These are phyloP conservation scores for Ailuropoda melanoleuca DNA, from an alignment of 2,113 vertebrate species.

Conservation along the genomic window DNA sequence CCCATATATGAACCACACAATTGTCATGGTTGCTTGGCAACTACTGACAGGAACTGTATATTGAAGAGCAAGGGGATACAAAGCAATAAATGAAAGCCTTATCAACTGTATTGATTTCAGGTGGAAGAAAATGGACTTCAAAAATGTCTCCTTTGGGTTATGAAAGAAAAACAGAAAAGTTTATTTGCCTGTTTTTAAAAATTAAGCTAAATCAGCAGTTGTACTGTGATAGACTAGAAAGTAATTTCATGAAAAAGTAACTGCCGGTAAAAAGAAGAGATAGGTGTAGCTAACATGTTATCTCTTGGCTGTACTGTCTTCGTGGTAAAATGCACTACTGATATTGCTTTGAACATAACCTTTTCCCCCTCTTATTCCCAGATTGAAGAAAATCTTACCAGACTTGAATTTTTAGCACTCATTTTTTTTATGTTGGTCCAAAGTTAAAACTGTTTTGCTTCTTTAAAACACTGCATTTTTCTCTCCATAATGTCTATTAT, in stretches of 20 bases:
- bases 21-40: constrained; percentile 58
- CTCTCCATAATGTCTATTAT: background rate
- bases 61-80: background rate
- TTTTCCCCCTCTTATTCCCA: background rate
- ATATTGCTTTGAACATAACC: background rate
- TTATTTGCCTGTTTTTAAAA: background rate
- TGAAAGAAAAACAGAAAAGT: background rate
- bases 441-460: background rate
- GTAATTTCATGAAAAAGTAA: background rate
- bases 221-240: background rate
- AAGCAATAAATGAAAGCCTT: constrained; percentile 66
- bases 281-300: background rate
- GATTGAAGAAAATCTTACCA: background rate
- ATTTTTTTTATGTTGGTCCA: background rate
- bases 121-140: background rate
- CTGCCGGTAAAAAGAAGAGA: background rate
- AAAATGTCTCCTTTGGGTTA: constrained; percentile 16
- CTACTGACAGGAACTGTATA: background rate
- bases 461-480: background rate
- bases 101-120: constrained; percentile 44
- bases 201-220: constrained; percentile 21
- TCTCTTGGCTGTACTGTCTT: background rate
- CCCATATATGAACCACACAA: background rate
- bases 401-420: background rate
- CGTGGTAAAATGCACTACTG: background rate